Percentiles rank a stretch among this genome's conserved stretches.
Evolutionary conservation across 2,888 invertebrate species (phyloP).

Genomic region (Andrena bucephala): DNA sequence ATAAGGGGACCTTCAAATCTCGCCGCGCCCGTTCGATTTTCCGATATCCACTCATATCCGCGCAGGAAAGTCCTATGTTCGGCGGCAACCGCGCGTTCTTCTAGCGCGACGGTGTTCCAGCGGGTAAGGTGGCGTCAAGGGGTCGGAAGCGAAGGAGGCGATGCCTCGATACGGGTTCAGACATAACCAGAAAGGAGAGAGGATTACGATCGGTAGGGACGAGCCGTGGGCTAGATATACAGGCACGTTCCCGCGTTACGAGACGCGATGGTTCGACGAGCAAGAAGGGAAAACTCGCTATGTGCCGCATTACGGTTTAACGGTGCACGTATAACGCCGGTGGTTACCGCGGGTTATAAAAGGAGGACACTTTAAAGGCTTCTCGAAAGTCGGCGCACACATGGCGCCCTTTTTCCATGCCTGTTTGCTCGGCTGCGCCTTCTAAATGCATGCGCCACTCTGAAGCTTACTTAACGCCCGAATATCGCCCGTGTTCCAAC

Average conservation of each 20-base stretch:
- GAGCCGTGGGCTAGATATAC: conserved; percentile 19
- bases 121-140: conserved; percentile 5
- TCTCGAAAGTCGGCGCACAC: conserved; percentile 61
- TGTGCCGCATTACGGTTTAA: conserved; percentile 65
- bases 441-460: conserved; percentile 8
- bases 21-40: no score
- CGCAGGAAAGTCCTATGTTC: no score
- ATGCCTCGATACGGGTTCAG: conserved; percentile 23
- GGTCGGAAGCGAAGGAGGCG: conserved; percentile 16
- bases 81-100: neutral
- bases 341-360: conserved; percentile 62
- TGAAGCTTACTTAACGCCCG: conserved; percentile 12
- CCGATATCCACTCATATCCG: no score
- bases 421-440: conserved; percentile 22
- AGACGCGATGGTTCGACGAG: conserved; percentile 40
- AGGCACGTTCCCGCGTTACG: conserved; percentile 57
- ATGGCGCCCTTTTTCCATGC: conserved; percentile 34
- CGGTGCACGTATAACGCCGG: conserved; percentile 60
- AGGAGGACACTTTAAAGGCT: conserved; percentile 68
- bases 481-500: neutral
- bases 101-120: neutral
- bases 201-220: conserved; percentile 32
- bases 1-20: no score
- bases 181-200: conserved; percentile 15
- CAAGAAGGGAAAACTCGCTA: conserved; percentile 32